These are phyloP conservation scores for Lithophane semibrunnea DNA, from an alignment of 2,888 invertebrate genomes.

Conservation along the genomic window DNA sequence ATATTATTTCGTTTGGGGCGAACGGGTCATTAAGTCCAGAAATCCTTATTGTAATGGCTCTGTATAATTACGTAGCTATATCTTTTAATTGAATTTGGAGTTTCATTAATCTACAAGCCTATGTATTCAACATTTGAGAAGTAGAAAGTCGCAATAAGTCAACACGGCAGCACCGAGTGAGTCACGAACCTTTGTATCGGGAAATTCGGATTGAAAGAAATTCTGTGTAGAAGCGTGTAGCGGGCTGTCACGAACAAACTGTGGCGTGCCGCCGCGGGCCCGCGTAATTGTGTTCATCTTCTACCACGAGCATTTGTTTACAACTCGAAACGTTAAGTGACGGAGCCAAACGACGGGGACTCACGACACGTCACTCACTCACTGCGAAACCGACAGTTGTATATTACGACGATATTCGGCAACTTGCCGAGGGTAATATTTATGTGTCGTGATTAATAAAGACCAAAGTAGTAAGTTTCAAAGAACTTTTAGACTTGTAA, in stretches of 20 bases:
- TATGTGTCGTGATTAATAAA: constrained; percentile 12
- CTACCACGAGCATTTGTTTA: constrained; percentile 62
- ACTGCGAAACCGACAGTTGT: constrained; percentile 4
- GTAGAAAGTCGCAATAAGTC: constrained; percentile 68
- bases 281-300: constrained; percentile 74
- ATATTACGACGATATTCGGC: constrained; percentile 27
- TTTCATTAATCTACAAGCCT: constrained; percentile 12
- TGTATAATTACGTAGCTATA: constrained; percentile 44
- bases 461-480: constrained; percentile 17
- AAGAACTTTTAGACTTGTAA: constrained; percentile 6
- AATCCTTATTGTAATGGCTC: constrained; percentile 55
- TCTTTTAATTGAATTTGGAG: constrained; percentile 67
- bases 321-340: constrained; percentile 59
- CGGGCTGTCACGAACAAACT: constrained; percentile 72
- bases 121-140: constrained; percentile 16
- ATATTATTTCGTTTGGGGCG: constrained; percentile 58
- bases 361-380: constrained; percentile 39
- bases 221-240: constrained; percentile 70
- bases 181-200: constrained; percentile 80
- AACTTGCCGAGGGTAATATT: constrained; percentile 14
- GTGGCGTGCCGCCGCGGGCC: constrained; percentile 56
- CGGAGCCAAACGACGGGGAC: constrained; percentile 37
- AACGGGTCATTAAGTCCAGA: constrained; percentile 66
- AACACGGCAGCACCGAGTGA: constrained; percentile 72
- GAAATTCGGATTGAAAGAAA: constrained; percentile 84